phyloP scores from a whole-genome alignment of 2,113 vertebrate genomes.

The Cacatua alba region DNA sequence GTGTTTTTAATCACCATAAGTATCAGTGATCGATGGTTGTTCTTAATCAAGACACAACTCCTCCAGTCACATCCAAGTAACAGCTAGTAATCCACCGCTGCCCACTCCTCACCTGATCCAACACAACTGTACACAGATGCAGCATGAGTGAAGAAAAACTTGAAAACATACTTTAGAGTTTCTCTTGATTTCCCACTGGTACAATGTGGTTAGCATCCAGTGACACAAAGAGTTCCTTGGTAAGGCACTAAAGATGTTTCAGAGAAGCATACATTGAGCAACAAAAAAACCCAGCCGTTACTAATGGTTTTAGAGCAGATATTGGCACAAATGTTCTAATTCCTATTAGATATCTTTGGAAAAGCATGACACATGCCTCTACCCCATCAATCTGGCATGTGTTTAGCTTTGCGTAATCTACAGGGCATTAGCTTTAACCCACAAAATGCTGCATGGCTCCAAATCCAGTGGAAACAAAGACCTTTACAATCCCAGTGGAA shows the following conservation, averaged over 20 bases:
- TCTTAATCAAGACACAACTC: neutral
- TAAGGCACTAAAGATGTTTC: neutral
- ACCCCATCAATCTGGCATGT: fast-evolving
- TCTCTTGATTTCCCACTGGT: neutral
- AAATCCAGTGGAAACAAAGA: neutral
- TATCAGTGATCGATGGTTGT: neutral
- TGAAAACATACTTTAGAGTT: neutral
- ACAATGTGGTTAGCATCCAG: neutral
- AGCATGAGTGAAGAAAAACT: fast-evolving
- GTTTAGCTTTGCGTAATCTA: neutral
- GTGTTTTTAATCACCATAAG: neutral
- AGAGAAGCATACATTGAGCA: neutral
- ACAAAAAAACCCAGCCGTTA: neutral
- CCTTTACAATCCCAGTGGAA: neutral
- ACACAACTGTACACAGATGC: fast-evolving
- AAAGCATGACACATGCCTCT: fast-evolving
- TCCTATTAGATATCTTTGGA: neutral
- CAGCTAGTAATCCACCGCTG: neutral
- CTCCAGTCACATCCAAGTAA: neutral
- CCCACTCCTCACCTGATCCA: neutral
- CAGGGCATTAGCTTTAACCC: neutral
- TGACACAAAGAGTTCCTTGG: neutral
- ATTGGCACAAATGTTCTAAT: neutral
- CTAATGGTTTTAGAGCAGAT: neutral
- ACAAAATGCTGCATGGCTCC: neutral